phyloP scores from a whole-genome alignment of 2,113 vertebrate species.

The Eublepharis macularius region DNA sequence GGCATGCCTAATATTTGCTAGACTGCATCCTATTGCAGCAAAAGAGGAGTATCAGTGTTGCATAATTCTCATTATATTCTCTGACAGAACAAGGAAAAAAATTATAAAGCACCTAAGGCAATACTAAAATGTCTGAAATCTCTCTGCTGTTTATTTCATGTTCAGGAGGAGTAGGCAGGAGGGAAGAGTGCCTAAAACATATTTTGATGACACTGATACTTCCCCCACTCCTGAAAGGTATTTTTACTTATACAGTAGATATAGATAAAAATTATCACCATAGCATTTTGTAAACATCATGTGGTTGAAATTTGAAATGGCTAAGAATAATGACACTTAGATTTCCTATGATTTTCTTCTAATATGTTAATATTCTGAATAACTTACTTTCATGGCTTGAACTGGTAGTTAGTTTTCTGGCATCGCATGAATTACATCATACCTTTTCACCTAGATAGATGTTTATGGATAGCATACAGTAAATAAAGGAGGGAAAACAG shows the following conservation, averaged over 20 bases:
- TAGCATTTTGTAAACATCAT: conserved; percentile 19
- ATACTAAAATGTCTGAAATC: conserved; percentile 56
- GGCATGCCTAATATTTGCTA: not conserved
- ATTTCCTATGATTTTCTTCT: conserved; percentile 38
- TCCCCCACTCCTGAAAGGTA: conserved; percentile 83
- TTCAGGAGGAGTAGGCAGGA: conserved; percentile 79
- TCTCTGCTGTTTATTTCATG: conserved; percentile 70
- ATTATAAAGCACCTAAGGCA: not conserved
- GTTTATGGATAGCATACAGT: not conserved
- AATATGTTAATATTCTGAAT: conserved; percentile 29
- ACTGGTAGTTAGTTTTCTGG: conserved; percentile 25
- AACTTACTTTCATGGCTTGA: conserved; percentile 13
- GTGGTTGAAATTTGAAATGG: conserved; percentile 38
- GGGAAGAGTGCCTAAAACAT: conserved; percentile 81
- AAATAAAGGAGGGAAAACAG: not conserved
- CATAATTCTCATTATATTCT: conserved; percentile 3
- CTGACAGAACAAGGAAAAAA: conserved; percentile 3
- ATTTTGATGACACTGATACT: conserved; percentile 72
- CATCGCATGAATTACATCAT: not conserved
- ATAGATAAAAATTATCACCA: conserved; percentile 45
- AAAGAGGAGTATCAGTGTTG: conserved; percentile 1
- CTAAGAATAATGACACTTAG: conserved; percentile 33
- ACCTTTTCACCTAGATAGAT: not conserved
- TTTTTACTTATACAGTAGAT: conserved; percentile 64
- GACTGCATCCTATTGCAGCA: not conserved